These are phyloP conservation scores for Chrysotoxum bicinctum DNA, from an alignment of 2,888 invertebrate species.

Conservation along the genomic window DNA sequence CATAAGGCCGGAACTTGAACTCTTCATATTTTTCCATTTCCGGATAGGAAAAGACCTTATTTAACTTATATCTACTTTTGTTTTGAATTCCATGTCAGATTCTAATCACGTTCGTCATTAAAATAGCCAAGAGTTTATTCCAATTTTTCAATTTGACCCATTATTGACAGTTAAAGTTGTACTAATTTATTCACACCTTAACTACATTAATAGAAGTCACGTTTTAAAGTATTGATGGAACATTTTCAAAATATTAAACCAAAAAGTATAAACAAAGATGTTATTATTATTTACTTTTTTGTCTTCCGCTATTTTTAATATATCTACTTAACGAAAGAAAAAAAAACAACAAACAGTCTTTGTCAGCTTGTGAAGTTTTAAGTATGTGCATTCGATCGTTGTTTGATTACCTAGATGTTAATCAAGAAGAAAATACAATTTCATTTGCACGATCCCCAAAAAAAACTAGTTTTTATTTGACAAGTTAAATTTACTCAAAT, in stretches of 20 bases:
- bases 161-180: neutral
- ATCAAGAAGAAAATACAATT: no score
- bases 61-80: neutral
- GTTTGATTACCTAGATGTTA: no score
- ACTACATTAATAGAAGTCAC: neutral
- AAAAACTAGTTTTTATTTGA: no score
- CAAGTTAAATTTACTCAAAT: no score
- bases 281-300: neutral
- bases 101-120: neutral
- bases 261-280: neutral
- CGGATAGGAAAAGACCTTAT: neutral
- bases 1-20: neutral
- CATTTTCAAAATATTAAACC: neutral
- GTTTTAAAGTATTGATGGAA: neutral
- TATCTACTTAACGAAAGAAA: no score
- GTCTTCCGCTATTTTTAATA: neutral
- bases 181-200: neutral
- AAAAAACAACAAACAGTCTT: neutral
- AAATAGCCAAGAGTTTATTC: neutral
- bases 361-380: neutral
- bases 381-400: no score
- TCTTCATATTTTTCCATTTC: neutral
- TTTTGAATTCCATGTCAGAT: neutral
- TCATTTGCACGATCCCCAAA: no score
- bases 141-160: slow-evolving; percentile 3